Evolutionary conservation across 2,797 vertebrate species (phyloP), one percentile per base, ranked within the genome.

Genomic region (Eleutherodactylus coqui): DNA sequence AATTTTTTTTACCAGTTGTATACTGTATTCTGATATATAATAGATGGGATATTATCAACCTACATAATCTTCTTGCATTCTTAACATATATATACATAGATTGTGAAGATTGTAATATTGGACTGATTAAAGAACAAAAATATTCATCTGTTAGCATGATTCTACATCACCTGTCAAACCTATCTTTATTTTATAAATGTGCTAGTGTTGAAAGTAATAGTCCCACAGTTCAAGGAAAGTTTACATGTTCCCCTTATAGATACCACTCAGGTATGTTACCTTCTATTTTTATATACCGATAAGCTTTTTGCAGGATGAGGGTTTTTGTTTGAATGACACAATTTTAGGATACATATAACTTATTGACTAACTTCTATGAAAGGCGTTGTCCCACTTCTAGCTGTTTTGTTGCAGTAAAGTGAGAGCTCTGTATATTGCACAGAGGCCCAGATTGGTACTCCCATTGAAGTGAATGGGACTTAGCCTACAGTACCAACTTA

Each of bases 171-270:
- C 79, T 86, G 85, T 82, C 79, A 45, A 78, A 86, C 78, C 78
- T 34, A 78, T 69, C 70, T 67, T 76, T 51, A 19, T 76, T 86
- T 70, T 70, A 86, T 82, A 45, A 47, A 51, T 83, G 32, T 82
- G 8, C 38, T 70, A 58, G 72, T 77, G 85, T 36, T 86, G 73
- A 82, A 83, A 83, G 27, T 21, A 24, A 70, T 72, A 14, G 83
- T 55, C 47, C 73, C 21, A 64, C 17, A 83, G 85, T 86, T 86
- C 79, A 83, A 78, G 77, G 72, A 83, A 82, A 86, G 79, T 83
- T 77, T 77, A 86, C 32, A 24, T 77, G 24, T 70, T 49, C 34
- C 47, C 16, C 75, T 55, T 81, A 73, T 62, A 67, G 24, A 69
- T 82, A 70, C 55, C 34, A 82, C 69, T 53, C 8, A 10, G 11